Evolutionary conservation across 2,113 vertebrate species (phyloP).

Genomic region (Otolemur garnettii): DNA sequence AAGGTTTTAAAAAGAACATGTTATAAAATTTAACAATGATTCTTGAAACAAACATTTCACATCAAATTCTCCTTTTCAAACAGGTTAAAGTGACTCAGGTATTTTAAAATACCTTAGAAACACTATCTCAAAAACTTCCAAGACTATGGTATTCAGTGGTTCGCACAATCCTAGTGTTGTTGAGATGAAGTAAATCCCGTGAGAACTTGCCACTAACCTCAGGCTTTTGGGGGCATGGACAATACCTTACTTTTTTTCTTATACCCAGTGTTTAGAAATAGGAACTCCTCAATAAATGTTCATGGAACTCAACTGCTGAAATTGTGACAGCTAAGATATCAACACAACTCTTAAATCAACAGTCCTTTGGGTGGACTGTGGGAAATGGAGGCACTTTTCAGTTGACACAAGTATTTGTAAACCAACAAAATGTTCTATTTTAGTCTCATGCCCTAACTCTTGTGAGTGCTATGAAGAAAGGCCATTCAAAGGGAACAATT

Average conservation of each 20-base stretch:
- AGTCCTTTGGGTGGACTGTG: not conserved
- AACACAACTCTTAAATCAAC: not conserved
- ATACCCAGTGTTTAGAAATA: not conserved
- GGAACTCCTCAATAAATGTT: not conserved
- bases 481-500: not conserved
- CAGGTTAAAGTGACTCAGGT: not conserved
- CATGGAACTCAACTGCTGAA: not conserved
- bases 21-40: not conserved
- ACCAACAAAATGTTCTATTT: constrained; percentile 11
- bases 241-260: not conserved
- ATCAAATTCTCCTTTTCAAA: constrained; percentile 47
- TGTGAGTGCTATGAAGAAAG: not conserved
- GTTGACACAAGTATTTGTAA: constrained; percentile 20
- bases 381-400: constrained; percentile 2
- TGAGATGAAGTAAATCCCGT: not conserved
- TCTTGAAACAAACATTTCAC: constrained; percentile 2
- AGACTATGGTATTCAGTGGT: too few relatives aligned
- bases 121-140: too few relatives aligned
- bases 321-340: not conserved
- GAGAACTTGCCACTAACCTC: not conserved
- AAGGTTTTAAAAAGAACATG: too few relatives aligned
- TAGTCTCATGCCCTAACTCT: not conserved
- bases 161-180: too few relatives aligned
- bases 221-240: not conserved
- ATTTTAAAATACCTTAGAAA: not conserved